Conservation (phyloP, 2,113 vertebrate genomes). For the Pomatorhinus ruficollis region DNA sequence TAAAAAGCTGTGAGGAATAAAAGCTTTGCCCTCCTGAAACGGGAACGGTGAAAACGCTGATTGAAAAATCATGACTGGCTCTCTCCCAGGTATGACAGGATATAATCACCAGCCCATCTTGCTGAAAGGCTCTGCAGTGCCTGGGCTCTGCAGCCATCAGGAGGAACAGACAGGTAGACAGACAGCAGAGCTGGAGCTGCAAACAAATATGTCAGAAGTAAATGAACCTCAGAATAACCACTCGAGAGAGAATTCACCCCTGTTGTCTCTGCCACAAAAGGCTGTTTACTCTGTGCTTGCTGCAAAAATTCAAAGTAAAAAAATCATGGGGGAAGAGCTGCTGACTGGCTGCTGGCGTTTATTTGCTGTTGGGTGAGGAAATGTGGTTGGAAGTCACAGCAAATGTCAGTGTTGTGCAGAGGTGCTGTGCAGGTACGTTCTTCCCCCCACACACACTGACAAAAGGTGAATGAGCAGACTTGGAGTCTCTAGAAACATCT, state of each 20-base stretch:
- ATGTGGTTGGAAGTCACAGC: background rate
- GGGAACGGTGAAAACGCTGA: slow-evolving; percentile 43
- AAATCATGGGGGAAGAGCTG: slow-evolving; percentile 27
- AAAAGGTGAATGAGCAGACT: background rate
- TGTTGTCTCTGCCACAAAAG: slow-evolving; percentile 60
- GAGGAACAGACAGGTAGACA: slow-evolving; percentile 5
- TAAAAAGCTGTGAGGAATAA: background rate
- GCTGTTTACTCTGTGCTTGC: slow-evolving; percentile 44
- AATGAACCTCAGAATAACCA: slow-evolving; percentile 71
- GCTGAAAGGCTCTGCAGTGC: slow-evolving; percentile 52
- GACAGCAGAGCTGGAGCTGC: slow-evolving; percentile 21
- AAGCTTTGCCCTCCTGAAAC: slow-evolving; percentile 31
- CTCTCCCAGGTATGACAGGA: slow-evolving; percentile 19
- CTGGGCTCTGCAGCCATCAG: slow-evolving; percentile 50
- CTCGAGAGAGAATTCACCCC: slow-evolving; percentile 60
- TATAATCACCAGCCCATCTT: slow-evolving; percentile 59
- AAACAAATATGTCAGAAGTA: slow-evolving; percentile 69
- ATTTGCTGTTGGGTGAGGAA: background rate
- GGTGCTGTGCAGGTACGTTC: background rate
- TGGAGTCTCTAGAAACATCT: background rate
- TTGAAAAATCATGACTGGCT: slow-evolving; percentile 61
- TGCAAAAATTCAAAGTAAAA: slow-evolving; percentile 10
- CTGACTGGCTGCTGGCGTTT: slow-evolving; percentile 24
- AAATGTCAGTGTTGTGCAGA: background rate
- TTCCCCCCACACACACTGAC: background rate